Percentiles rank a stretch among this genome's conserved stretches.
Conservation (phyloP, 2,113 vertebrate species). For the Lucifuga dentata region DNA sequence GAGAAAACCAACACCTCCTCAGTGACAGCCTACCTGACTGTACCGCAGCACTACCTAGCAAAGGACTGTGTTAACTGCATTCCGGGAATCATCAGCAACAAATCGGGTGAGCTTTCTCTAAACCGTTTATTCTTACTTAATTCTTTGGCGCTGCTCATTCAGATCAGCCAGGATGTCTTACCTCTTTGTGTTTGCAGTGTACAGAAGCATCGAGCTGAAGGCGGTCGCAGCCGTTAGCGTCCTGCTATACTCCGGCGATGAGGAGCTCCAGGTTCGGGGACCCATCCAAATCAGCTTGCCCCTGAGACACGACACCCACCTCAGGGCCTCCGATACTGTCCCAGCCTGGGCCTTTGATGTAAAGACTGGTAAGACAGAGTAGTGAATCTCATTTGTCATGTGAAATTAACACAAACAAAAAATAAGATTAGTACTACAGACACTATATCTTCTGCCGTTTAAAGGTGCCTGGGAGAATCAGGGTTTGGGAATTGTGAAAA, state of each 20-base stretch:
- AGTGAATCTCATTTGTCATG: no score
- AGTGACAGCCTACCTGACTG: constrained; percentile 89
- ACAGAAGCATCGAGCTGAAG: constrained; percentile 86
- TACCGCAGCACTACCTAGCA: constrained; percentile 86
- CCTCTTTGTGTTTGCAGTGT: constrained; percentile 71
- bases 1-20: constrained; percentile 84
- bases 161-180: no score
- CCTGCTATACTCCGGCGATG: constrained; percentile 84
- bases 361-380: constrained; percentile 84
- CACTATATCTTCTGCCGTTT: not conserved
- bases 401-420: no score
- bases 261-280: constrained; percentile 87
- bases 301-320: constrained; percentile 73
- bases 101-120: constrained; percentile 82
- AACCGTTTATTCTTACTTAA: not conserved
- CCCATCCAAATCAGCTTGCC: constrained; percentile 90
- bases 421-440: no score
- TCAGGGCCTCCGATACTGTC: constrained; percentile 84
- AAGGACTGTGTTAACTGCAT: constrained; percentile 88
- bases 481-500: constrained; percentile 87
- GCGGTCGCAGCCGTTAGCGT: constrained; percentile 88
- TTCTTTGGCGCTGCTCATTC: no score
- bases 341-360: constrained; percentile 92
- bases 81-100: constrained; percentile 85
- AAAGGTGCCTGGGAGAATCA: constrained; percentile 92